These are phyloP conservation scores for Ophion slaviceki DNA, from an alignment of 2,888 invertebrate species.

Conservation along the genomic window DNA sequence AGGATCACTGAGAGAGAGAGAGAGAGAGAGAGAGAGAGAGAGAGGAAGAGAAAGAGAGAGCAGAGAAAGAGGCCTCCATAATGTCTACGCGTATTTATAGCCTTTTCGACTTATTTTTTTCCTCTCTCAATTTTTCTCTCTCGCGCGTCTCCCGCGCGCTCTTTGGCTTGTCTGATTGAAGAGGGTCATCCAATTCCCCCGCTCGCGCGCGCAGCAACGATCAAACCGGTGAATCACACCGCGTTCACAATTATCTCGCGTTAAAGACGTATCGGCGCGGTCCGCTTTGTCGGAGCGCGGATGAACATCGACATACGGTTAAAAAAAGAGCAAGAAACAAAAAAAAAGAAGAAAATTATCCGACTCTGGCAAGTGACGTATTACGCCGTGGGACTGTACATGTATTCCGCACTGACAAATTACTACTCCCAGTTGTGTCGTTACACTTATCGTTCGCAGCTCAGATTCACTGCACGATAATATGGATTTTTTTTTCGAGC, in stretches of 20 bases:
- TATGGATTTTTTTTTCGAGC: too few relatives aligned
- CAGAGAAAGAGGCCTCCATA: slow-evolving; percentile 47
- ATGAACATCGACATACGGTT: slow-evolving; percentile 17
- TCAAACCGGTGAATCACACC: slow-evolving; percentile 63
- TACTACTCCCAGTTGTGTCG: slow-evolving; percentile 15
- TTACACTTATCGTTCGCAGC: background rate
- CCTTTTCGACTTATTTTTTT: slow-evolving; percentile 15
- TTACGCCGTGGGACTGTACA: background rate
- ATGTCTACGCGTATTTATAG: slow-evolving; percentile 58
- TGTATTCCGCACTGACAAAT: slow-evolving; percentile 26
- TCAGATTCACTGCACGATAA: too few relatives aligned
- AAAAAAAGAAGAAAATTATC: too few relatives aligned
- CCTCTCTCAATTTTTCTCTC: background rate
- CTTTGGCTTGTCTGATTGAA: slow-evolving; percentile 65
- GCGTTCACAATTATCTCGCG: slow-evolving; percentile 60
- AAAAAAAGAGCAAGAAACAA: background rate
- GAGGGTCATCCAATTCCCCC: slow-evolving; percentile 69
- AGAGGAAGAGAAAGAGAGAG: slow-evolving; percentile 37
- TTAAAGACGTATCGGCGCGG: slow-evolving; percentile 49
- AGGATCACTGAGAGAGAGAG: slow-evolving; percentile 36
- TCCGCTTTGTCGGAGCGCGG: slow-evolving; percentile 41
- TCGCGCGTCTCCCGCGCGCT: slow-evolving; percentile 10
- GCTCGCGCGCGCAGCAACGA: slow-evolving; percentile 53
- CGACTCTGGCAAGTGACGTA: too few relatives aligned
- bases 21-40: slow-evolving; percentile 24